These are phyloP conservation scores for Gallinago nigripennis DNA, from an alignment of 2,797 vertebrate species.

Conservation along the genomic window DNA sequence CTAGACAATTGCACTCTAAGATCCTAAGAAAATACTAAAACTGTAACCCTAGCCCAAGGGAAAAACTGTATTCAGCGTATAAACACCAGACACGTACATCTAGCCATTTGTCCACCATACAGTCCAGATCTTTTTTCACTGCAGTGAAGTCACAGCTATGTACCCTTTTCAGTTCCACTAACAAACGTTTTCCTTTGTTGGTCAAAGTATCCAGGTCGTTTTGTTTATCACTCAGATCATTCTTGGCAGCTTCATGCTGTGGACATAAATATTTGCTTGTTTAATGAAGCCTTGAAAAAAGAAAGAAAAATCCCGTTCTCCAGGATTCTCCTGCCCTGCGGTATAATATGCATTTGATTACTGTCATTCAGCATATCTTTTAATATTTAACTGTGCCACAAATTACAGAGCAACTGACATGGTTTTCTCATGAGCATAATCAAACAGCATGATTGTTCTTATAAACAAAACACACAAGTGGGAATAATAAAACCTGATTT, in stretches of 20 bases:
- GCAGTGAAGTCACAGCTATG: slow-evolving; percentile 74
- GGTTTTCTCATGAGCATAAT: neutral
- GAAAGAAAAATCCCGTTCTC: neutral
- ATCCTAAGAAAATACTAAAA: neutral
- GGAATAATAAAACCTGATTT: neutral
- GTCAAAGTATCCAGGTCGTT: slow-evolving; percentile 90
- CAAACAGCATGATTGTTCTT: neutral
- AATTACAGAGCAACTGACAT: neutral
- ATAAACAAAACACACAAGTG: neutral
- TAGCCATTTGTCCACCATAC: slow-evolving; percentile 89
- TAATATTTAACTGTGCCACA: neutral
- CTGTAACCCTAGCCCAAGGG: neutral
- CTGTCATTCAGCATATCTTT: neutral
- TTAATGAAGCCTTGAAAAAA: slow-evolving; percentile 26
- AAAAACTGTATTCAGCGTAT: neutral
- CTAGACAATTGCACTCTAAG: neutral
- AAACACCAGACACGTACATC: slow-evolving; percentile 79
- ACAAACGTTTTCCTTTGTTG: slow-evolving; percentile 86
- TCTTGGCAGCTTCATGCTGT: slow-evolving; percentile 87
- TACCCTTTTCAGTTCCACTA: slow-evolving; percentile 85
- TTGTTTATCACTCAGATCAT: slow-evolving; percentile 85
- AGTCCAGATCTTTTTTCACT: slow-evolving; percentile 85
- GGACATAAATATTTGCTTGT: slow-evolving; percentile 57
- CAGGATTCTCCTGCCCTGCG: neutral
- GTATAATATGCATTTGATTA: neutral